Conservation (phyloP, 2,888 invertebrate species). For the Campaea margaritaria region DNA sequence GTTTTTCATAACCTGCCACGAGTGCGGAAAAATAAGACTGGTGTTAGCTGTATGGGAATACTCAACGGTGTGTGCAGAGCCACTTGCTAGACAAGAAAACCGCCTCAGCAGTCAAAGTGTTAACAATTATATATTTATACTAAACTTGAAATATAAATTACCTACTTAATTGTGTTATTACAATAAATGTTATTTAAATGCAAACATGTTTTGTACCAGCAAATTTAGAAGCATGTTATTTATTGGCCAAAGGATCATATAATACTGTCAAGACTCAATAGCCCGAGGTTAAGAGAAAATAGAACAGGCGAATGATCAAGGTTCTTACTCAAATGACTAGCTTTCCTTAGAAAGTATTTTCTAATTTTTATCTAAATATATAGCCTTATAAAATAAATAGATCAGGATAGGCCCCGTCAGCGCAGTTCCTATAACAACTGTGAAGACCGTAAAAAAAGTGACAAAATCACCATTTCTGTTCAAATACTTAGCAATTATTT, state of each 20-base stretch:
- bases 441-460: conserved; percentile 84
- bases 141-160: too few relatives aligned
- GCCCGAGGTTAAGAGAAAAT: too few relatives aligned
- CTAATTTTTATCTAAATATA: conserved; percentile 59
- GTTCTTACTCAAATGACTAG: background rate
- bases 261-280: too few relatives aligned
- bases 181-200: conserved; percentile 1
- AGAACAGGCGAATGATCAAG: too few relatives aligned
- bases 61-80: too few relatives aligned
- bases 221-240: background rate
- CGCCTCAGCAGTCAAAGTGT: too few relatives aligned
- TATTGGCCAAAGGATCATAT: too few relatives aligned
- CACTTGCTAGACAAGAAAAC: too few relatives aligned
- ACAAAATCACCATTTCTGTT: conserved; percentile 86
- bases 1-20: too few relatives aligned
- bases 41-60: too few relatives aligned
- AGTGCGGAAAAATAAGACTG: too few relatives aligned
- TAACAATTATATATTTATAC: too few relatives aligned
- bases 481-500: conserved; percentile 85
- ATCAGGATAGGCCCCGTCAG: conserved; percentile 87
- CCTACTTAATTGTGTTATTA: background rate
- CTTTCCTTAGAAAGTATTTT: background rate
- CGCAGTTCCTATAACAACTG: conserved; percentile 90
- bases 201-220: background rate
- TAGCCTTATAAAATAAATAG: conserved; percentile 75